Evolutionary conservation across 2,888 invertebrate genomes (phyloP).

Genomic region (Meteorus cinctellus): DNA sequence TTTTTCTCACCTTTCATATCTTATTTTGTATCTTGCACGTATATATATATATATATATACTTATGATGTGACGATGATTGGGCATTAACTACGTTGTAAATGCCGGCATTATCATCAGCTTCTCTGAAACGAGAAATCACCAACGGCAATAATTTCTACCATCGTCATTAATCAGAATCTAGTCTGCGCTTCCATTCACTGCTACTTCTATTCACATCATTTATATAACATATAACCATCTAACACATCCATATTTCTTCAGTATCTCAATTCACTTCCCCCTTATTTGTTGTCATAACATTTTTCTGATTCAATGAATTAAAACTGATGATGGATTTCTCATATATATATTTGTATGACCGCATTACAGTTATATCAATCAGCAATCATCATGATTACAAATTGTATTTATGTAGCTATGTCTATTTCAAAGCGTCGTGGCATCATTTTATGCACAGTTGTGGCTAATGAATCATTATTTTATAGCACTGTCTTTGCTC

Average conservation of each 20-base stretch:
- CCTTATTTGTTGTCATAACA: constrained; percentile 55
- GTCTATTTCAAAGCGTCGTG: too few species aligned
- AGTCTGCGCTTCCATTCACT: constrained; percentile 49
- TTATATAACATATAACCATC: constrained; percentile 31
- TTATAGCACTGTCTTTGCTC: too few species aligned
- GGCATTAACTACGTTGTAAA: constrained; percentile 69
- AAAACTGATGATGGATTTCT: constrained; percentile 46
- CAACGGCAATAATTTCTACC: constrained; percentile 61
- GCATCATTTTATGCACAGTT: too few species aligned
- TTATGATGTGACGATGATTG: constrained; percentile 64
- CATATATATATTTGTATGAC: background rate
- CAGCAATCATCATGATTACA: background rate
- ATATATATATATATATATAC: constrained; percentile 67
- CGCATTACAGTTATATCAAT: background rate
- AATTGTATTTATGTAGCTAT: too few species aligned
- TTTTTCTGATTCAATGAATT: constrained; percentile 50
- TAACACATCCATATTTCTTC: constrained; percentile 19
- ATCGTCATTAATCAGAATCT: constrained; percentile 66
- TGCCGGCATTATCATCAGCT: constrained; percentile 67
- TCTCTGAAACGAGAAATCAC: constrained; percentile 56
- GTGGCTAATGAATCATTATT: too few species aligned
- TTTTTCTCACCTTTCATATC: background rate
- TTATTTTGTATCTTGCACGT: constrained; percentile 47
- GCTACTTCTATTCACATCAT: constrained; percentile 52
- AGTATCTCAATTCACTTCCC: constrained; percentile 44